These are phyloP conservation scores for Coleophora flavipennella DNA, from an alignment of 2,888 invertebrate genomes.

Conservation along the genomic window DNA sequence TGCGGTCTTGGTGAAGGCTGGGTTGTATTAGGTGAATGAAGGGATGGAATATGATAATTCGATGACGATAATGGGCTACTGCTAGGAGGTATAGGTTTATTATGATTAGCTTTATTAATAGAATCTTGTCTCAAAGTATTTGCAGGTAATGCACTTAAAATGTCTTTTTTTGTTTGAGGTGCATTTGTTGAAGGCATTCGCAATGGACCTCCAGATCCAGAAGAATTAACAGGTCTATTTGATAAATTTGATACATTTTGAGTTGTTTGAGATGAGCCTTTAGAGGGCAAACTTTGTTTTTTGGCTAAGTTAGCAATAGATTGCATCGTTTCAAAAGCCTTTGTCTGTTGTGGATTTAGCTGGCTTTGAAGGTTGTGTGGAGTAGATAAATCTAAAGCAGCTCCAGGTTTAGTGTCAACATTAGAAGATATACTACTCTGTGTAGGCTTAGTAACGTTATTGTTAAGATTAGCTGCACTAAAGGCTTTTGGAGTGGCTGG, in stretches of 20 bases:
- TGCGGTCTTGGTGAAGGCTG: constrained; percentile 58
- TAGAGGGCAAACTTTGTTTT: constrained; percentile 54
- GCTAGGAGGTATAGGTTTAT: constrained; percentile 32
- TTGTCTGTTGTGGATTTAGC: constrained; percentile 53
- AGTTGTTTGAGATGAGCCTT: constrained; percentile 35
- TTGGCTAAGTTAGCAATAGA: constrained; percentile 67
- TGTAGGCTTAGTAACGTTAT: constrained; percentile 31
- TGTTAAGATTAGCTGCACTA: constrained; percentile 41
- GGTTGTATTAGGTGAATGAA: constrained; percentile 33
- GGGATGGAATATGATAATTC: constrained; percentile 37
- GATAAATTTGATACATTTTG: constrained; percentile 42
- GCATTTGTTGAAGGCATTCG: constrained; percentile 47
- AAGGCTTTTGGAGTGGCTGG: constrained; percentile 56
- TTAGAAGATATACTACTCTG: constrained; percentile 20
- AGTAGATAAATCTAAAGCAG: constrained; percentile 63
- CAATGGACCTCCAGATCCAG: constrained; percentile 28
- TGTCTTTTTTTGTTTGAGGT: constrained; percentile 48
- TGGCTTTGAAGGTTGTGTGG: constrained; percentile 57
- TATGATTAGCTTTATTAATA: constrained; percentile 32
- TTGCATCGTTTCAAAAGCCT: constrained; percentile 67
- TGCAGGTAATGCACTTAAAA: constrained; percentile 26
- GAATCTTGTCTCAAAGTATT: constrained; percentile 37
- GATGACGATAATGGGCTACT: constrained; percentile 34
- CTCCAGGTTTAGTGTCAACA: constrained; percentile 43
- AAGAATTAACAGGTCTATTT: constrained; percentile 30